Conservation (phyloP, 2,797 vertebrate species). For the Anguilla megastoma region DNA sequence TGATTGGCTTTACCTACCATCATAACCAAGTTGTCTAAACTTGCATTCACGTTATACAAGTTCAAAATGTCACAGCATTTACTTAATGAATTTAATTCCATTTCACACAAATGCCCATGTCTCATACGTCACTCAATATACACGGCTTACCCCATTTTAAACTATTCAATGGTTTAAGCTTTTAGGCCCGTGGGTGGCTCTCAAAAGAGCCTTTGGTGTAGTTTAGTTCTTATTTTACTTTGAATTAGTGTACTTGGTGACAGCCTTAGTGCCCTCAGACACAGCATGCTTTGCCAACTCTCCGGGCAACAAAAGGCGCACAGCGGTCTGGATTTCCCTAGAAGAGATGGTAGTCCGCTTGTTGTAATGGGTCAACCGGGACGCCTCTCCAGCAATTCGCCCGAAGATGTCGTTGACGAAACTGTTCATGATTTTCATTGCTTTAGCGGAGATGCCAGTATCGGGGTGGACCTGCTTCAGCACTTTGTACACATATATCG, state of each 20-base stretch:
- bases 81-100: no score
- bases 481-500: conserved; percentile 19
- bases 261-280: conserved; percentile 3
- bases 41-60: no score
- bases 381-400: conserved; percentile 13
- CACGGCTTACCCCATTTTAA: no score
- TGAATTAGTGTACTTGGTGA: background rate
- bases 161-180: no score
- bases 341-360: background rate
- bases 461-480: background rate
- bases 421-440: conserved; percentile 22
- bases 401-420: conserved; percentile 14
- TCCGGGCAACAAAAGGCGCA: background rate
- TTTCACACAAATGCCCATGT: no score
- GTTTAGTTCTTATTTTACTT: background rate
- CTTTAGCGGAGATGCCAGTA: conserved; percentile 21
- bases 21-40: no score
- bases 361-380: conserved; percentile 12
- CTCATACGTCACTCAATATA: no score
- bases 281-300: background rate
- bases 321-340: background rate
- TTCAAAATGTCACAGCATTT: no score
- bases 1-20: no score
- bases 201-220: background rate
- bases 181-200: background rate